Percentiles rank a stretch among this genome's conserved stretches.
Conservation (phyloP, 2,797 vertebrate species). For the Onychomys arenicola region DNA sequence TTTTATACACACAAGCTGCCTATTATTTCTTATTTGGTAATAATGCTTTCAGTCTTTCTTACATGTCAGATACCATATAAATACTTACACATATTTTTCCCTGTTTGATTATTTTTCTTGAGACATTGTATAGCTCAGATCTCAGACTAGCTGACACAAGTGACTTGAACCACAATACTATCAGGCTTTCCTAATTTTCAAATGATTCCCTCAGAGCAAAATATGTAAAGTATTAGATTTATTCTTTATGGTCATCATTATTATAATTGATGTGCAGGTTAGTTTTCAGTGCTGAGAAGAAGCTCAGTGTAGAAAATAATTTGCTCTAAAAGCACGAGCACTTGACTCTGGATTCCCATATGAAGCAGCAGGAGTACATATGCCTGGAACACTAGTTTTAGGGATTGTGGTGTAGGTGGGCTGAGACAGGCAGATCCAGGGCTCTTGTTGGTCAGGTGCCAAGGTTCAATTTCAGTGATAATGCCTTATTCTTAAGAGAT, state of each 20-base stretch:
- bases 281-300: neutral
- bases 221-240: neutral
- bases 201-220: neutral
- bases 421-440: neutral
- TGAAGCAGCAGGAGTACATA: too few relatives aligned
- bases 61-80: neutral
- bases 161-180: too few relatives aligned
- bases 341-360: neutral
- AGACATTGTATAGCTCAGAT: neutral
- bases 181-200: neutral
- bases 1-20: neutral
- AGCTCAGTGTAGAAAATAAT: neutral
- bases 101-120: neutral
- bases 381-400: neutral
- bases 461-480: neutral
- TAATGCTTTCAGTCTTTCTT: neutral
- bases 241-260: neutral
- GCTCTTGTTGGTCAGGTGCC: neutral
- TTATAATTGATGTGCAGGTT: neutral
- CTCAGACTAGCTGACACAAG: neutral
- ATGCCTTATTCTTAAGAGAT: neutral
- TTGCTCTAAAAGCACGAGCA: too few relatives aligned
- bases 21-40: neutral
- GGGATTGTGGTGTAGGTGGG: neutral
- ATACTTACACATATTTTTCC: neutral